Evolutionary conservation across 53 echinoderm and acorn worm genomes (phyloP), one percentile per base, ranked within the genome.

Genomic region (Henricia sp.): DNA sequence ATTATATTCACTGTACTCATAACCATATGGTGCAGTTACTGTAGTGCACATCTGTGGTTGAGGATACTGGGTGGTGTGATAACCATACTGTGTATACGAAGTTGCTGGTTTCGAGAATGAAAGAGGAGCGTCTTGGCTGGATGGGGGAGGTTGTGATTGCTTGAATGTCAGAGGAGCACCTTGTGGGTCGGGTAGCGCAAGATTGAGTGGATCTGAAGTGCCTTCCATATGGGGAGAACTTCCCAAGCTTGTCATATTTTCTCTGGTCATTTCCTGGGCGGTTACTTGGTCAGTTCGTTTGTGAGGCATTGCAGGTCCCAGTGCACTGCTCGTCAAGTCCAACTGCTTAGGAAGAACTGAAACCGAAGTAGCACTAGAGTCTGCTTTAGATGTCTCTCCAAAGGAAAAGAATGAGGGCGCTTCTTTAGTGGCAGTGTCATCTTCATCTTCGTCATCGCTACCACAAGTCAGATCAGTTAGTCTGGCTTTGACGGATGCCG

Each of bases 91-190:
- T 23, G 52, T 16, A 46, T 44, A 48, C 23, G 16, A 14, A 42
- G 13, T 37, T 29, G 25, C 29, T 16, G 44, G 44, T 0, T 80
- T 63, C 0, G 80, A 80, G 14, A 73, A 85, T 3, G 44, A 27
- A 27, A 64, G 63, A 1, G 82, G 83, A 21, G 62, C 46, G 27
- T 87, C 52, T 43, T 74, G 58, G 42, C 74, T 63, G 0, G 41
- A 19, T 2, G 35, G 67, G 21, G 77, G 54, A 32, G 84, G 38
- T 21, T 42, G 32, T 27, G 90, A 57, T 13, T 77, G 57, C 50
- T 80, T 90, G 51, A 93, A 93, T 43, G 77, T 65, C 36, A 90
- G 85, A 10, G 93, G 93, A 13, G 88, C 26, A 46, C 91, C 90
- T 50, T 87, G 87, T 9, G 83, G 3, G 8, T 67, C 6, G 2